These are phyloP conservation scores for Copidosoma floridanum DNA, from an alignment of 1,140 invertebrate species.

Conservation along the genomic window DNA sequence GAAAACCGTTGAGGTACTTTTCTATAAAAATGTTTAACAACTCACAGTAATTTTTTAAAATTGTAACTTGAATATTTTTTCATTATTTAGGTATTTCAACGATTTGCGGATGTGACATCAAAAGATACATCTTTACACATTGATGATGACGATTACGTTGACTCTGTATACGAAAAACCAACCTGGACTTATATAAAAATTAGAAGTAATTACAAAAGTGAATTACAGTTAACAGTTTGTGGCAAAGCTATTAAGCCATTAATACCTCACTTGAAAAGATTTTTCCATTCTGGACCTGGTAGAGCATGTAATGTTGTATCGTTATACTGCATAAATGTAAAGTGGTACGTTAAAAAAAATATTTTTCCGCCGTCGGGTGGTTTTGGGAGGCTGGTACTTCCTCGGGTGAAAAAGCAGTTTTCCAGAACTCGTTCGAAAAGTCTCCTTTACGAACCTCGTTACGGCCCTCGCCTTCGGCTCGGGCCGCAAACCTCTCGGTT, in stretches of 20 bases:
- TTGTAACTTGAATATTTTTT: no score
- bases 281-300: conserved; percentile 10
- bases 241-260: conserved; percentile 6
- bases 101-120: neutral
- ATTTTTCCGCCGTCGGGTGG: no score
- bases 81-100: conserved; percentile 8
- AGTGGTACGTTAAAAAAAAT: conserved; percentile 1
- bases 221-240: conserved; percentile 14
- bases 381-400: no score
- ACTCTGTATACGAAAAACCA: conserved; percentile 16
- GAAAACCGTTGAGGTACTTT: conserved; percentile 19
- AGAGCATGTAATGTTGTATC: conserved; percentile 14
- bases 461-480: no score
- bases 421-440: no score
- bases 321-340: conserved; percentile 12
- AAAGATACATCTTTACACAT: no score
- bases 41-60: no score
- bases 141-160: no score
- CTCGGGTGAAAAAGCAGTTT: no score
- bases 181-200: conserved; percentile 12
- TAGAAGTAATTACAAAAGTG: conserved; percentile 24
- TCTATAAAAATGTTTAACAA: no score
- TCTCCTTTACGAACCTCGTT: no score
- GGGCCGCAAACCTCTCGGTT: no score
- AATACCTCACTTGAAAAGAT: neutral